phyloP scores from a whole-genome alignment of 2,888 invertebrate genomes.

The Leptinotarsa tumamoca region DNA sequence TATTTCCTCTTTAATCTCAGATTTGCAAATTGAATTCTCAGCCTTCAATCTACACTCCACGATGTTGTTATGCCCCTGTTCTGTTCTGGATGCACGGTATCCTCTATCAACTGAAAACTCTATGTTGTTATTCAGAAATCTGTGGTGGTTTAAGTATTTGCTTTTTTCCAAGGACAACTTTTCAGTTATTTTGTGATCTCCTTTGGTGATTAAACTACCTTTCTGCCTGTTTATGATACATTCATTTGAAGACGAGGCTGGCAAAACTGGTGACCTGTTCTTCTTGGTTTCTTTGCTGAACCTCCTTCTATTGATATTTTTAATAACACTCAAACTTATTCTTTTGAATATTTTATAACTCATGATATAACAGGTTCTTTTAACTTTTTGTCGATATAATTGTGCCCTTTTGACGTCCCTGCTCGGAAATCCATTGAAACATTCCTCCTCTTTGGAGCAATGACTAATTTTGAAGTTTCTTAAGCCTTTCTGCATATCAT shows the following conservation, averaged over 20 bases:
- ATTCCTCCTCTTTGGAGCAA: background rate
- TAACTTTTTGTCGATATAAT: background rate
- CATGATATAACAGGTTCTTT: slow-evolving; percentile 16
- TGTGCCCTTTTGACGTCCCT: slow-evolving; percentile 19
- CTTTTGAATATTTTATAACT: slow-evolving; percentile 33
- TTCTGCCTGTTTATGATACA: background rate
- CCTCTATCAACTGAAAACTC: background rate
- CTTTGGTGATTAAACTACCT: background rate
- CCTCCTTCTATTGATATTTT: slow-evolving; percentile 1
- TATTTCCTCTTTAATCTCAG: background rate
- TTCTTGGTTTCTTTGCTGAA: background rate
- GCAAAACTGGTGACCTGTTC: background rate
- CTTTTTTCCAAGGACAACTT: background rate
- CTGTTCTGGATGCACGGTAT: background rate
- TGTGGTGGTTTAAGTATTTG: background rate
- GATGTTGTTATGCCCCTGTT: background rate
- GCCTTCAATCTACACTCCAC: background rate
- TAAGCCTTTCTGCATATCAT: background rate
- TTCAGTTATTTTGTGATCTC: background rate
- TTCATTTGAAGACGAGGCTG: background rate
- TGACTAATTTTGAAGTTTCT: background rate
- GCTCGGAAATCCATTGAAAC: slow-evolving; percentile 30
- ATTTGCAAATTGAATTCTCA: background rate
- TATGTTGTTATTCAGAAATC: background rate
- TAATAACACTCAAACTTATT: slow-evolving; percentile 20